phyloP scores from a whole-genome alignment of 2,888 invertebrate species.

The Scrobipalpa atriplicella region DNA sequence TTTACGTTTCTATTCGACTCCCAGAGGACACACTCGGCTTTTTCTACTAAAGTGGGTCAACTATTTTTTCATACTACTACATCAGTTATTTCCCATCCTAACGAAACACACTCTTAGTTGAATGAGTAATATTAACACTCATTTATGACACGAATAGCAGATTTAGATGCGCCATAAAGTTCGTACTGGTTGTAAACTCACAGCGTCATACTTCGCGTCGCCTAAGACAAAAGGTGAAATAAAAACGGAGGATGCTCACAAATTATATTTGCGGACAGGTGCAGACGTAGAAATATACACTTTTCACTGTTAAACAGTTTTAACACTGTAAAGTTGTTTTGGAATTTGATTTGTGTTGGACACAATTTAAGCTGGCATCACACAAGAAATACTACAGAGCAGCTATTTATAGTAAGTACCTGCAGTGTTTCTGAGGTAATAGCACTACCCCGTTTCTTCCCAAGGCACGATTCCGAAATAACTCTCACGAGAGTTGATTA shows the following conservation, averaged over 20 bases:
- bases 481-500: no score
- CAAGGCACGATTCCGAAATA: no score
- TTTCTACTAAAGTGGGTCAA: background rate
- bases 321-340: background rate
- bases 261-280: conserved; percentile 28
- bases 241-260: conserved; percentile 25
- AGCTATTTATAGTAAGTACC: no score
- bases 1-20: background rate
- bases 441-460: no score
- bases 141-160: conserved; percentile 19
- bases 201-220: conserved; percentile 18
- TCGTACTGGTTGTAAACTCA: conserved; percentile 23
- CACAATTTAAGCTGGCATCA: no score
- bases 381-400: no score
- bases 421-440: no score
- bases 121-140: conserved; percentile 5
- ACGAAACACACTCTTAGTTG: background rate
- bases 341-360: no score
- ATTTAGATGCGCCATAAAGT: conserved; percentile 26
- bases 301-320: background rate
- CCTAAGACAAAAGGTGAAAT: conserved; percentile 29
- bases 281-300: conserved; percentile 24
- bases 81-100: background rate
- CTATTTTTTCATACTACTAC: background rate
- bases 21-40: background rate